These are phyloP conservation scores for Trematomus loennbergii DNA, from an alignment of 2,113 vertebrate genomes.

Conservation along the genomic window DNA sequence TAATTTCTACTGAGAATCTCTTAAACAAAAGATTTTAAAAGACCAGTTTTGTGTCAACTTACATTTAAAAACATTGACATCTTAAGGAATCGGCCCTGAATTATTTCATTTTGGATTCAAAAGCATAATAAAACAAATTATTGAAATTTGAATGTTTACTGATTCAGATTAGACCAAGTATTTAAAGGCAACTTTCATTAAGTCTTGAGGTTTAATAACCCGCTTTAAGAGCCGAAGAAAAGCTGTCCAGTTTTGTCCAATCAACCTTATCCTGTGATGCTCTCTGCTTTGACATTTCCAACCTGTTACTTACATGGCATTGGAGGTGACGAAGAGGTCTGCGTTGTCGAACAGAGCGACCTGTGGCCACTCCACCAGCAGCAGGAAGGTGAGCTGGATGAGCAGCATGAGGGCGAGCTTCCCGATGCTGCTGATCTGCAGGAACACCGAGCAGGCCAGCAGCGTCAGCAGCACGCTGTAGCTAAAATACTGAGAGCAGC, in stretches of 20 bases:
- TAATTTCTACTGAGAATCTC: too few species aligned
- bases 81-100: too few species aligned
- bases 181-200: neutral
- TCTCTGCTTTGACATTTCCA: too few species aligned
- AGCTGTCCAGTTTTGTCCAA: too few species aligned
- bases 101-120: too few species aligned
- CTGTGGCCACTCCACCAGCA: constrained; percentile 93
- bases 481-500: constrained; percentile 89
- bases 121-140: too few species aligned
- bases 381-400: constrained; percentile 91
- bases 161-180: neutral
- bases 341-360: constrained; percentile 94
- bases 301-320: constrained; percentile 94
- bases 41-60: too few species aligned
- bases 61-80: too few species aligned
- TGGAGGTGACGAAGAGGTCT: constrained; percentile 93
- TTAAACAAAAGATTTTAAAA: too few species aligned
- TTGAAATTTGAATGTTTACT: neutral
- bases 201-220: neutral
- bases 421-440: constrained; percentile 97
- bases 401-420: constrained; percentile 93
- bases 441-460: constrained; percentile 96
- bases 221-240: neutral
- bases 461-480: constrained; percentile 94
- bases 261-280: too few species aligned